These are phyloP conservation scores for Lepidurus packardi DNA, from an alignment of 1,140 invertebrate genomes.

Conservation along the genomic window DNA sequence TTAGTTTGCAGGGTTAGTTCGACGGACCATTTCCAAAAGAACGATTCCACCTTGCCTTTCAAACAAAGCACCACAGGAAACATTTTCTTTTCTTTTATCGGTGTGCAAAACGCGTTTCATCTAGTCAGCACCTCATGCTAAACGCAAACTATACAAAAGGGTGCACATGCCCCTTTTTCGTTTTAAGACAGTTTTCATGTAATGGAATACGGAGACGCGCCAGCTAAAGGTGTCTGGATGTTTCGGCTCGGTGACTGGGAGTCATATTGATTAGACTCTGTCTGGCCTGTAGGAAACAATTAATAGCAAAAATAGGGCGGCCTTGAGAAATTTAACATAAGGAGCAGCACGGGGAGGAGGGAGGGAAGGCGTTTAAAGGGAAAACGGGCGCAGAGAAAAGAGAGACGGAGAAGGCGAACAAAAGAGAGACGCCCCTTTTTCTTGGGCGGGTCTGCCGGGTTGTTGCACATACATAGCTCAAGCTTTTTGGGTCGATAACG, in stretches of 20 bases:
- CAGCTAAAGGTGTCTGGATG: constrained; percentile 18
- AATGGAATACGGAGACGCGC: not conserved
- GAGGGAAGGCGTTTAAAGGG: not conserved
- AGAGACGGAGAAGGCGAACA: constrained; percentile 1
- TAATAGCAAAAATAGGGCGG: constrained; percentile 18
- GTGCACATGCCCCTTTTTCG: not conserved
- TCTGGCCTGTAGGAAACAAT: constrained; percentile 21
- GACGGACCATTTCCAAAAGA: not conserved
- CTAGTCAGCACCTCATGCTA: not conserved
- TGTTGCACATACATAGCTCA: constrained; percentile 13
- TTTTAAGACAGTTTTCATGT: not conserved
- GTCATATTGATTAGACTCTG: constrained; percentile 17
- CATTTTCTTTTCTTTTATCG: not conserved
- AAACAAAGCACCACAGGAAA: not conserved
- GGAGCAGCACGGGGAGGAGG: not conserved
- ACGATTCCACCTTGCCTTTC: not conserved
- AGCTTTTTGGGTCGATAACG: constrained; percentile 8
- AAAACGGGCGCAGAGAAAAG: not conserved
- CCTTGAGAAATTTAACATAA: constrained; percentile 20
- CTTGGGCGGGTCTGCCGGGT: not conserved
- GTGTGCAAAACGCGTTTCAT: constrained; percentile 3
- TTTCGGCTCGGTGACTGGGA: constrained; percentile 20
- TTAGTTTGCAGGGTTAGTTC: not conserved
- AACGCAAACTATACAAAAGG: not conserved
- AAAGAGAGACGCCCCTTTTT: constrained; percentile 1